Evolutionary conservation across 2,888 invertebrate species (phyloP).

Genomic region (Sicus ferrugineus): DNA sequence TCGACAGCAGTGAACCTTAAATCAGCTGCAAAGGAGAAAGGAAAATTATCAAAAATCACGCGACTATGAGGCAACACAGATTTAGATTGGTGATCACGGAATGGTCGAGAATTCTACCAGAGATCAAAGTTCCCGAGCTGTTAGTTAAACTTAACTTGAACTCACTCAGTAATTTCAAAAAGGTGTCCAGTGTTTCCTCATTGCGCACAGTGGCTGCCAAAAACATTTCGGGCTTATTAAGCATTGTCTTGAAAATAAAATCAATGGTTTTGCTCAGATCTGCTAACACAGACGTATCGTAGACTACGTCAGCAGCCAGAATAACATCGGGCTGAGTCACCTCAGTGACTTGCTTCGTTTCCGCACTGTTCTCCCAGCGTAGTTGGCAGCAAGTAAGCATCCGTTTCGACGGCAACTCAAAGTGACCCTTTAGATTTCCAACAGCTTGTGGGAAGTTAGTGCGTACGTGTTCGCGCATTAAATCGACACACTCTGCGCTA

Average conservation of each 20-base stretch:
- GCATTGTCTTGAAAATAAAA: constrained; percentile 56
- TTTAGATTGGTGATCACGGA: neutral
- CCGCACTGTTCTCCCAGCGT: constrained; percentile 66
- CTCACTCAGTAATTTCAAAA: constrained; percentile 69
- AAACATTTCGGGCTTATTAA: constrained; percentile 62
- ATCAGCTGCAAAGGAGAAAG: constrained; percentile 29
- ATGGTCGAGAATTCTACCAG: too few relatives aligned
- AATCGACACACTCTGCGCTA: constrained; percentile 72
- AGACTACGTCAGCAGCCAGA: constrained; percentile 71
- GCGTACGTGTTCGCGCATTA: constrained; percentile 71
- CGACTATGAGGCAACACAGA: neutral
- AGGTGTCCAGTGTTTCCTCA: constrained; percentile 69
- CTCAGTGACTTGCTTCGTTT: constrained; percentile 49
- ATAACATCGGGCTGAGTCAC: constrained; percentile 64
- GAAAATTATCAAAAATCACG: constrained; percentile 1
- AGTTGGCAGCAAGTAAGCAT: constrained; percentile 47
- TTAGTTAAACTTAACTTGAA: constrained; percentile 39
- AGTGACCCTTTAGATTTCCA: constrained; percentile 13
- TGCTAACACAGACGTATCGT: constrained; percentile 68
- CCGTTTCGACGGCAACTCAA: constrained; percentile 25
- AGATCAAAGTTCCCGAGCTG: constrained; percentile 2
- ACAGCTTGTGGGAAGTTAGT: constrained; percentile 66
- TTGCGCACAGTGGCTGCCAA: constrained; percentile 73
- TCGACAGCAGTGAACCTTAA: constrained; percentile 37
- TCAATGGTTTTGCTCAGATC: constrained; percentile 65